Base-by-base conservation (phyloP, 2,888 invertebrate species). In the Eupithecia centaureata region DNA sequence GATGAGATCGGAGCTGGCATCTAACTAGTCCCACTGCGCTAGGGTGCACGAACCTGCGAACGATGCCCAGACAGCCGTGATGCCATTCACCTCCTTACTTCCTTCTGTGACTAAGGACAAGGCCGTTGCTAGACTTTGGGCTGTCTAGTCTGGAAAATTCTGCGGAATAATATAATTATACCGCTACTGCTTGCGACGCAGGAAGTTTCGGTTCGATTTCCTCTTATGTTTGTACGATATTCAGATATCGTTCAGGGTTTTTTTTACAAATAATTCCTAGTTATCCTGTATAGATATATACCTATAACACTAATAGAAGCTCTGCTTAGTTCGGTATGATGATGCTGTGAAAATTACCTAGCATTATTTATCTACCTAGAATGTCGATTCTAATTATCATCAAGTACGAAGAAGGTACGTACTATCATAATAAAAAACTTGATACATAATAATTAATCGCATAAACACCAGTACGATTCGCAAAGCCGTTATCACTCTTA, bases 11-110 rank as follows among this genome's bases (percentile, higher is more conserved):
- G 65, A 22, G 0, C 27, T 18, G 18, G 28, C 15, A n/a, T 54
- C 13, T 8, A 73, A 70, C 67, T 69, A 33, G 65, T 71, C 71
- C 71, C 70, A 76, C 73, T 72, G 38, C n/a, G 47, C 12, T 10
- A 68, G 64, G 74, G 74, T 77, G 59, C 54, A 74, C 68, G 71
- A 69, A 71, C 71, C 69, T 58, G 60, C 52, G 70, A 63, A 70
- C 79, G 74, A 76, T 77, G 74, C 73, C 64, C 71, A 76, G 73
- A 74, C 72, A 71, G 68, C 72, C 66, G 65, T 67, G 68, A 38
- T 80, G 79, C 72, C 82, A 73, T 82, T 82, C 79, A 82, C 79
- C 81, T 79, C 64, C 67, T 74, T 71, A 79, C 79, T 80, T 81
- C 81, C 80, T 75, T 79, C 77, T 68, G 72, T 78, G 79, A 77